Percentiles rank a stretch among this genome's conserved stretches.
Conservation (phyloP, 37 sponge, comb jelly and placozoan species). For the Cliona cf. orientalis region DNA sequence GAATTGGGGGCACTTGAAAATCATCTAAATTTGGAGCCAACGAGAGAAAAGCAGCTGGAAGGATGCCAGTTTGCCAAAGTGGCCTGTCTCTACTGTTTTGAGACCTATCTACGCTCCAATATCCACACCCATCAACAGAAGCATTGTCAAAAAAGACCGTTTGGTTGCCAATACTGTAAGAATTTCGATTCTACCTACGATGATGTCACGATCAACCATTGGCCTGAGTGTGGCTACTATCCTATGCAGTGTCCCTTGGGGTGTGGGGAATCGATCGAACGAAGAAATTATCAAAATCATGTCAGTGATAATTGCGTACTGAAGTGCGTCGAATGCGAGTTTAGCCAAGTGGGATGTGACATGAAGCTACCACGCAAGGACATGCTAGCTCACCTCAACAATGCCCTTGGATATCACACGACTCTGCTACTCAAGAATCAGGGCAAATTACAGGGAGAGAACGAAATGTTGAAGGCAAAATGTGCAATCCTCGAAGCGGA, state of each 20-base stretch:
- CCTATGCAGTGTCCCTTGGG: slow-evolving; percentile 39
- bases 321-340: slow-evolving; percentile 35
- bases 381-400: slow-evolving; percentile 8
- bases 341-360: slow-evolving; percentile 5
- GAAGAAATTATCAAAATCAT: slow-evolving; percentile 8
- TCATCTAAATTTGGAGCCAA: too few species aligned
- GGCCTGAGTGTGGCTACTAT: slow-evolving; percentile 11
- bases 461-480: too few species aligned
- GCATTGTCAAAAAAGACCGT: slow-evolving; percentile 31
- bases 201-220: neutral
- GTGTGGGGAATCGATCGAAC: slow-evolving; percentile 17
- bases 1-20: too few species aligned
- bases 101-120: too few species aligned
- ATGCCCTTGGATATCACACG: too few species aligned
- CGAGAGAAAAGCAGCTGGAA: too few species aligned
- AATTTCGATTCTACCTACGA: slow-evolving; percentile 13
- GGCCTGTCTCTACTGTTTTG: too few species aligned
- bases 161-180: slow-evolving; percentile 29
- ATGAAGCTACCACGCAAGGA: slow-evolving; percentile 20
- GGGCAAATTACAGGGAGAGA: too few species aligned
- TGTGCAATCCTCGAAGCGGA: too few species aligned
- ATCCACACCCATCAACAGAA: too few species aligned
- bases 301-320: slow-evolving; percentile 16
- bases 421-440: too few species aligned
- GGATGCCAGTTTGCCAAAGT: too few species aligned